These are phyloP conservation scores for Penaeus monodon DNA, from an alignment of 2,888 invertebrate genomes.

Conservation along the genomic window DNA sequence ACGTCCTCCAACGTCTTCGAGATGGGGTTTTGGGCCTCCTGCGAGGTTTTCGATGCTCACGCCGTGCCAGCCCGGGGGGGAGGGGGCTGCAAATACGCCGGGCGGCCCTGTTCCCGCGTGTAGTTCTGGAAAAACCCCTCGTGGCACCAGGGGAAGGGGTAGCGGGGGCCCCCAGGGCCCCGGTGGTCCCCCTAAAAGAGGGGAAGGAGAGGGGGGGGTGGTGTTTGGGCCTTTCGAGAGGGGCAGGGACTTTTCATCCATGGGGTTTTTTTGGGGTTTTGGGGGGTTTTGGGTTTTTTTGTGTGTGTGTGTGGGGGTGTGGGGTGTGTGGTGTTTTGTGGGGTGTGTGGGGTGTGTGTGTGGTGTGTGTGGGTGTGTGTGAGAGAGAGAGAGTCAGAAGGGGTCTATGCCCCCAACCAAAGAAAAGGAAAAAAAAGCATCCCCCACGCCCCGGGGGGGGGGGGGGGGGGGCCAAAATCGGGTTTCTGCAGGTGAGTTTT, in stretches of 20 bases:
- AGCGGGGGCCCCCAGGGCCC: background rate
- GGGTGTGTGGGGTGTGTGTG: background rate
- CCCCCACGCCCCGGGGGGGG: too few relatives aligned
- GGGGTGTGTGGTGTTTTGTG: background rate
- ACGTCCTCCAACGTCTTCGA: background rate
- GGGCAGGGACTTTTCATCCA: too few relatives aligned
- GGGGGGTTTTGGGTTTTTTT: too few relatives aligned
- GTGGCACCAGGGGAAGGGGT: slow-evolving; percentile 14
- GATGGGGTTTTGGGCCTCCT: background rate
- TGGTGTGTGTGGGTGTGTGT: background rate
- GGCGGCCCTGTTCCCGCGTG: background rate
- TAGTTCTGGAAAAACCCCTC: slow-evolving; percentile 22
- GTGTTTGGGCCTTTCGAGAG: too few relatives aligned
- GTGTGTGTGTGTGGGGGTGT: background rate
- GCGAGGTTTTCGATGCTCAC: background rate
- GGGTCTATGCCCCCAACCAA: too few relatives aligned
- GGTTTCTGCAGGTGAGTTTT: too few relatives aligned
- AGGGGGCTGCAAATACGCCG: background rate
- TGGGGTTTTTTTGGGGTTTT: too few relatives aligned
- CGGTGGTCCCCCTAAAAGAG: background rate
- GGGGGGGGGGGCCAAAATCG: too few relatives aligned
- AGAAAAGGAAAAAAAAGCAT: too few relatives aligned
- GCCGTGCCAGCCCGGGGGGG: background rate
- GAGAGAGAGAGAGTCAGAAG: too few relatives aligned
- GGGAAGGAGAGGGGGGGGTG: background rate